A percentile compares a stretch with the other conserved stretches of the same genome.
These are phyloP conservation scores for Petrophora chlorosata DNA, from an alignment of 2,888 invertebrate species.

Conservation along the genomic window DNA sequence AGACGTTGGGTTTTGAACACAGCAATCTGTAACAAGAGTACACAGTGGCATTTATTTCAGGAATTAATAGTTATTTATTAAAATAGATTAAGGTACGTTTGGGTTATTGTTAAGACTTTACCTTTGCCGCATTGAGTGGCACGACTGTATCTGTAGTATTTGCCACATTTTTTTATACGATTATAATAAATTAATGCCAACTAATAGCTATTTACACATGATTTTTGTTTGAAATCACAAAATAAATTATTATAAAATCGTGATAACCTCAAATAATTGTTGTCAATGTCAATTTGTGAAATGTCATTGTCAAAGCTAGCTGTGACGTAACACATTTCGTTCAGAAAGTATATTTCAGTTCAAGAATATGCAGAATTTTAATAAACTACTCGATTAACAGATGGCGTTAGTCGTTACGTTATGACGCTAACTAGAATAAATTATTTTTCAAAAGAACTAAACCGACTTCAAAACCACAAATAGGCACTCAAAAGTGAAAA, in stretches of 20 bases:
- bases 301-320: not conserved
- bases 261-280: not conserved
- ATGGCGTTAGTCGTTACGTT: no score
- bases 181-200: not conserved
- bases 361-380: no score
- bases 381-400: no score
- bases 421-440: no score
- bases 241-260: slow-evolving; percentile 3
- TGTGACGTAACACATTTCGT: not conserved
- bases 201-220: not conserved
- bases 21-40: slow-evolving; percentile 59
- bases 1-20: slow-evolving; percentile 54
- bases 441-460: no score
- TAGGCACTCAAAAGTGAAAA: no score
- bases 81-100: not conserved
- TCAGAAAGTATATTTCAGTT: not conserved
- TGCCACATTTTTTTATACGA: slow-evolving; percentile 66
- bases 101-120: slow-evolving; percentile 40
- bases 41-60: not conserved
- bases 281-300: not conserved
- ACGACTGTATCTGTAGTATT: slow-evolving; percentile 63
- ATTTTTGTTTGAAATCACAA: slow-evolving; percentile 4
- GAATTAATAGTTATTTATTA: not conserved
- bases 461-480: no score
- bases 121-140: slow-evolving; percentile 65